Conservation (phyloP, 2,888 invertebrate species). For the Tipula vernalis region DNA sequence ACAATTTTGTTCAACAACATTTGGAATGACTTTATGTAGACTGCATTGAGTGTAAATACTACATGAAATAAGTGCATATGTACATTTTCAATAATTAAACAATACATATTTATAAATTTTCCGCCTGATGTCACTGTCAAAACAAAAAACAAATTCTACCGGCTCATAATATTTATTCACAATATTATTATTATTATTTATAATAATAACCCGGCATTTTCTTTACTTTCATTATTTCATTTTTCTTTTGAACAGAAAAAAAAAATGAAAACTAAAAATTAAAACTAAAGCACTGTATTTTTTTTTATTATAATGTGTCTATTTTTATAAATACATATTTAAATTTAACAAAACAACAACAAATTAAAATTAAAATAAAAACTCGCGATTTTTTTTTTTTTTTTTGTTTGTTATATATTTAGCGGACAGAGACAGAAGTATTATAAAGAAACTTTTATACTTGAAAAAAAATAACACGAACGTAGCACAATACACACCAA, state of each 20-base stretch:
- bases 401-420: not conserved
- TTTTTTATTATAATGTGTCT: not conserved
- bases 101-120: too few relatives aligned
- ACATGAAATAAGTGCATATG: not conserved
- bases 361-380: not conserved
- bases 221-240: not conserved
- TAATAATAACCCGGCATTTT: not conserved
- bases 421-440: not conserved
- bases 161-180: not conserved
- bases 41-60: not conserved
- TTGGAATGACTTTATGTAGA: not conserved
- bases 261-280: too few relatives aligned
- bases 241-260: not conserved
- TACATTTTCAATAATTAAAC: too few relatives aligned
- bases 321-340: not conserved
- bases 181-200: not conserved
- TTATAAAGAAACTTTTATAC: not conserved
- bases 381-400: not conserved
- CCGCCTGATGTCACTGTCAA: not conserved
- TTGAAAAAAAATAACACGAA: not conserved
- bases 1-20: too few relatives aligned
- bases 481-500: not conserved
- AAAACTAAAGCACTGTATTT: not conserved
- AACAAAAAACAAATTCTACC: not conserved
- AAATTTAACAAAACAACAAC: not conserved